phyloP scores from a whole-genome alignment of 2,797 vertebrate species.

The Phyllotis vaccarum region DNA sequence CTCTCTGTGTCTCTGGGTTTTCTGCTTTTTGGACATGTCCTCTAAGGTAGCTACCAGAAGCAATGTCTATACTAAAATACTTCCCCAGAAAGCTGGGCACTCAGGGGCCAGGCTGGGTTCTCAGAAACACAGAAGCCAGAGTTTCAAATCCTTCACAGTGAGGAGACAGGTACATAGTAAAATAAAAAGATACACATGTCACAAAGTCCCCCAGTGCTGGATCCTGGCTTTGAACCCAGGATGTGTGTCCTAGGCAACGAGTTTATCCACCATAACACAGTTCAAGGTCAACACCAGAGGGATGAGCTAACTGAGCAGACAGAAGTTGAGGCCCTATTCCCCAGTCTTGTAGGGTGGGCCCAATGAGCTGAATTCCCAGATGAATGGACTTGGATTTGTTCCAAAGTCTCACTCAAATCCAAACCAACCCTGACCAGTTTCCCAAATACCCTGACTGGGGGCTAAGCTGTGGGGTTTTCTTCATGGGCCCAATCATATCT shows the following conservation, averaged over 20 bases:
- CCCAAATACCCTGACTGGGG: not conserved
- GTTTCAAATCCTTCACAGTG: not conserved
- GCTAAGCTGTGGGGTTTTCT: not conserved
- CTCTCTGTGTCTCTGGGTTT: not conserved
- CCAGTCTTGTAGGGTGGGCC: not conserved
- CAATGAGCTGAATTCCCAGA: not conserved
- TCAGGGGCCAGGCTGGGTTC: not conserved
- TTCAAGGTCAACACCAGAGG: not conserved
- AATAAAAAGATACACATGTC: not conserved
- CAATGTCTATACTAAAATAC: not conserved
- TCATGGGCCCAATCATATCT: not conserved
- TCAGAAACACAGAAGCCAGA: not conserved
- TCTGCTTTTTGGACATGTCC: not conserved
- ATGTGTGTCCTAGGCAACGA: not conserved
- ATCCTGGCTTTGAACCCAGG: not conserved
- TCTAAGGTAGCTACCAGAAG: too few species aligned
- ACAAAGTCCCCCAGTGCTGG: not conserved
- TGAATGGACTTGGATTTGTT: not conserved
- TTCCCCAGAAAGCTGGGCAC: not conserved
- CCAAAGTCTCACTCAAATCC: slow-evolving; percentile 36
- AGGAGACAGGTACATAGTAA: not conserved
- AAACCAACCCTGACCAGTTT: not conserved
- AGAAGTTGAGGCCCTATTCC: not conserved
- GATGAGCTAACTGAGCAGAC: not conserved
- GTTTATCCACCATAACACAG: not conserved